Evolutionary conservation across 2,113 vertebrate species (phyloP).

Genomic region (Salvelinus sp.): DNA sequence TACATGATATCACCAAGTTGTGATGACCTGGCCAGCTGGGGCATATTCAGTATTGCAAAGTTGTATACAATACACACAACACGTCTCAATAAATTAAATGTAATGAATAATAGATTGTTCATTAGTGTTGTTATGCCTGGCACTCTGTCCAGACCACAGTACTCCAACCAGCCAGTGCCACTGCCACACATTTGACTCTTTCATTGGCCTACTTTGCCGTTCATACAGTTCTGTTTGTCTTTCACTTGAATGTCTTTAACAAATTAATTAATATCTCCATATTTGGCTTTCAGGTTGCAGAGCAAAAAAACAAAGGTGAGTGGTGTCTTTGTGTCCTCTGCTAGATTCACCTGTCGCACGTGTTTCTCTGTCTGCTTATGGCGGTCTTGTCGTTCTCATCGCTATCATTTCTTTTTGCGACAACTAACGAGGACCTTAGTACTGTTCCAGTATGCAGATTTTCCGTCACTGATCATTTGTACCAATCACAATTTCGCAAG

Average conservation of each 20-base stretch:
- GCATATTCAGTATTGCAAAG: not conserved
- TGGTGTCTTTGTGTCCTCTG: conserved; percentile 5
- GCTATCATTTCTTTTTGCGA: no score
- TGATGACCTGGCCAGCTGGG: not conserved
- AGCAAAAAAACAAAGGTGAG: conserved; percentile 99
- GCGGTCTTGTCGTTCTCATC: not conserved
- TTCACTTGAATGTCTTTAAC: not conserved
- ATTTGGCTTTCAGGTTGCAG: conserved; percentile 82
- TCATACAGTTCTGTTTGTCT: not conserved
- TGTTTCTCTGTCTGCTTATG: not conserved
- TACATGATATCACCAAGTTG: not conserved
- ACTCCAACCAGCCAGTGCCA: not conserved
- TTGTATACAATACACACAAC: not conserved
- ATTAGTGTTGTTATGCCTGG: not conserved
- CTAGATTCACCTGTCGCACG: not conserved
- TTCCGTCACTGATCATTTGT: no score
- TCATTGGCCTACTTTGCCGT: not conserved
- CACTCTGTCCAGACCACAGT: not conserved
- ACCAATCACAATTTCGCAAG: no score
- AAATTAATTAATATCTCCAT: not conserved
- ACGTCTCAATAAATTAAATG: conserved; percentile 7
- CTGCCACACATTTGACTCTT: no score
- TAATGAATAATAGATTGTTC: not conserved
- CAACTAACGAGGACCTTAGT: no score
- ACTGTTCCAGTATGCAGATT: no score